These are phyloP conservation scores for Lordiphosa clarofinis DNA, from an alignment of 1,140 invertebrate species.

Conservation along the genomic window DNA sequence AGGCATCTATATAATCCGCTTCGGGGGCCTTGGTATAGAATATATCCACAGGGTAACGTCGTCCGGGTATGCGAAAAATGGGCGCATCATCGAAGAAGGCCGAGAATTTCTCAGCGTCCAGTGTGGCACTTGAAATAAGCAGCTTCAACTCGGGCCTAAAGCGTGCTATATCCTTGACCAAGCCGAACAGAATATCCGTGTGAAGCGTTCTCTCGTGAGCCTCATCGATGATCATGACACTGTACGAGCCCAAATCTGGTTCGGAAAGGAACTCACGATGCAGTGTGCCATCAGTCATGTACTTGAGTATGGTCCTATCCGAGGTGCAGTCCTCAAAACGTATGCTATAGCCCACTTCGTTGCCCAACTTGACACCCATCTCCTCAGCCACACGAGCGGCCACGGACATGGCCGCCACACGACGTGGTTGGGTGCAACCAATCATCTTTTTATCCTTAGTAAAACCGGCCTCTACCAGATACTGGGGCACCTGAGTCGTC, in stretches of 20 bases:
- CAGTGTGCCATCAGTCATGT: conserved; percentile 99
- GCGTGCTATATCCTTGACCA: conserved; percentile 98
- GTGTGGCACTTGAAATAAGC: conserved; percentile 97
- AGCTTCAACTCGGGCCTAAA: conserved; percentile 97
- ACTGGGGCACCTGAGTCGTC: conserved; percentile 99
- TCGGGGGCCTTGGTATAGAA: conserved; percentile 99
- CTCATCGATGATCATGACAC: conserved; percentile 99
- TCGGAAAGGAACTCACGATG: conserved; percentile 98
- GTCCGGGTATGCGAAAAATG: conserved; percentile 97
- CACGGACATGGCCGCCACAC: conserved; percentile 99
- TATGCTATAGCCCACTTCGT: conserved; percentile 99
- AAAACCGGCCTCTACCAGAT: conserved; percentile 95
- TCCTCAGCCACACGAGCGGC: conserved; percentile 99
- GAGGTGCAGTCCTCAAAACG: conserved; percentile 99
- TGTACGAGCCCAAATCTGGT: conserved; percentile 95
- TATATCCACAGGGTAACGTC: conserved; percentile 92
- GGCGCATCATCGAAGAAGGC: conserved; percentile 99
- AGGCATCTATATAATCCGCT: conserved; percentile 98
- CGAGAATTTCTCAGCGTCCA: conserved; percentile 99
- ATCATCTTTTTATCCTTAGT: conserved; percentile 91
- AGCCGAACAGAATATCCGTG: conserved; percentile 98
- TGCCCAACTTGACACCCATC: conserved; percentile 98
- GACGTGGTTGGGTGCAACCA: conserved; percentile 96
- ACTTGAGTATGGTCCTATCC: conserved; percentile 97
- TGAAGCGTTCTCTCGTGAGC: conserved; percentile 99